These are phyloP conservation scores for Therioaphis trifolii DNA, from an alignment of 2,888 invertebrate genomes.

Conservation along the genomic window DNA sequence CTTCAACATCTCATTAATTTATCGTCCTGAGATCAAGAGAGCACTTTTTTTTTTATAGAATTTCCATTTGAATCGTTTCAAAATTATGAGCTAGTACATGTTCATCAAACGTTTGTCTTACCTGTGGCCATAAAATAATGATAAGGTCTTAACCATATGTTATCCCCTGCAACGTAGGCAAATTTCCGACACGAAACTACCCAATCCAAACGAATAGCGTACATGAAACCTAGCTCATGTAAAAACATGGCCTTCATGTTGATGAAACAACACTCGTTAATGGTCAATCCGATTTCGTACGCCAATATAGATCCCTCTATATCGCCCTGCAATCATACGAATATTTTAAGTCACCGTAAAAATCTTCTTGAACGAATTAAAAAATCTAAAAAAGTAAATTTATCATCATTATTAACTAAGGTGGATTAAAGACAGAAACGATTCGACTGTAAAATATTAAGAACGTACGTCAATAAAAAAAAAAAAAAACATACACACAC, in stretches of 20 bases:
- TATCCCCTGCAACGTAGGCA: not conserved
- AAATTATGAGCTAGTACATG: too few species aligned
- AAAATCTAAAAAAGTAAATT: too few species aligned
- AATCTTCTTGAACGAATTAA: too few species aligned
- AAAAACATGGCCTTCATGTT: conserved; percentile 33
- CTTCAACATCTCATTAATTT: too few species aligned
- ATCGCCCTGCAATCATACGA: conserved; percentile 39
- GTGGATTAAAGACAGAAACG: too few species aligned
- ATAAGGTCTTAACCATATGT: conserved; percentile 21
- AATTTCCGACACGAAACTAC: conserved; percentile 17
- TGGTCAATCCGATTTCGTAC: conserved; percentile 8
- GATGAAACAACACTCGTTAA: conserved; percentile 13
- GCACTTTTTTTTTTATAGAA: too few species aligned
- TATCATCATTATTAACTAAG: too few species aligned
- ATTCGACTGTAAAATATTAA: too few species aligned
- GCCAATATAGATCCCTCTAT: conserved; percentile 40
- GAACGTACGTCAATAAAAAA: too few species aligned
- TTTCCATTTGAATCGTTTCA: too few species aligned
- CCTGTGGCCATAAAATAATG: conserved; percentile 50
- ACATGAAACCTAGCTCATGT: conserved; percentile 53
- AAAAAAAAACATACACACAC: not conserved
- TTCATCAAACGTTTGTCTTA: not conserved
- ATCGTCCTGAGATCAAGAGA: too few species aligned
- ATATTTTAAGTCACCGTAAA: too few species aligned
- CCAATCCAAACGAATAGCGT: conserved; percentile 40